Evolutionary conservation across 2,888 invertebrate genomes (phyloP), one percentile per base, ranked within the genome.

Genomic region (Rotaria socialis): DNA sequence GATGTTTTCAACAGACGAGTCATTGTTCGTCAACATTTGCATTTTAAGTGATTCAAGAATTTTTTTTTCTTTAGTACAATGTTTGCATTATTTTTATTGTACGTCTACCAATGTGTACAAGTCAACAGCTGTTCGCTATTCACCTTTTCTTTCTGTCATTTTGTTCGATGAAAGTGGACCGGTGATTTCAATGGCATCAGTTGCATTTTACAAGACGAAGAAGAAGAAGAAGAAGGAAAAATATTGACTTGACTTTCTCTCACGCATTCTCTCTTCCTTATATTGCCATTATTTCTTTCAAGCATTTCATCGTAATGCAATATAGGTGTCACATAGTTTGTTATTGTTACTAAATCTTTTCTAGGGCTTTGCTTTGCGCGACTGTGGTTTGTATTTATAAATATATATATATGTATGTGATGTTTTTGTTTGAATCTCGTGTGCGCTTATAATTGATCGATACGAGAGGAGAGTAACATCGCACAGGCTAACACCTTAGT

Each of bases 371-470:
- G 35, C 35, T 67, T 67, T 35, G 14, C 67, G 14, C 67, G 67
- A 67, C 19, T 67, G 67, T 41, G 35, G 19, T 41, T 19, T 41
- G 35, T 67, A 27, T 35, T 35, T 35, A 27, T 35, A 67, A 27
- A 14, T 67, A 35, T 67, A n/a, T 67, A 67, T 19, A 41, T 19
- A 41, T 67, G 67, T 35, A 67, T 67, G 67, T 67, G 67, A 67
- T 67, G 67, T 67, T 67, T 67, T 67, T 67, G 67, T 67, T 67
- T 35, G 35, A 35, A 67, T 35, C 67, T 35, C 35, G 35, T 67
- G 67, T 67, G 19, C 67, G 67, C 67, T 67, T 67, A 14, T 67
- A 67, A 67, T 67, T 67, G 67, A 67, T 35, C 67, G 67, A 35
- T 35, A 67, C 35, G 67, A 67, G 67, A 67, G 35, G 67, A 67